Percentiles rank a stretch among this genome's conserved stretches.
These are phyloP conservation scores for Halictus ligatus DNA, from an alignment of 2,888 invertebrate species.

Conservation along the genomic window DNA sequence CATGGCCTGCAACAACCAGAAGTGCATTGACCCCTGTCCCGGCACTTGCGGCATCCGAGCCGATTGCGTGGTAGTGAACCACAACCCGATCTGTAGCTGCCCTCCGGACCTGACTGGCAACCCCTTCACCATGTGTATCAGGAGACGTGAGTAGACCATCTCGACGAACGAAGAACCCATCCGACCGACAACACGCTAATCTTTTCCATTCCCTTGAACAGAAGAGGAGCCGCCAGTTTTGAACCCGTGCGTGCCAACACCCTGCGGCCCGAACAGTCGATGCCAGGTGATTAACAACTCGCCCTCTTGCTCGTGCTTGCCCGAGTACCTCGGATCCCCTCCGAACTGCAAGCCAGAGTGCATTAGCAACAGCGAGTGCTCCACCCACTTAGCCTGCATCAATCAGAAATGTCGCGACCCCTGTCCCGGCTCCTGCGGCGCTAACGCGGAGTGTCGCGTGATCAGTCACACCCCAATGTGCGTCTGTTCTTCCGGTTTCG, in stretches of 20 bases:
- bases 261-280: conserved; percentile 86
- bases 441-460: conserved; percentile 90
- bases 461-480: conserved; percentile 92
- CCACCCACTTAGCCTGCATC: conserved; percentile 90
- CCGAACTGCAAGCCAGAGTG: conserved; percentile 92
- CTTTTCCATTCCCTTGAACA: conserved; percentile 45
- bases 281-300: conserved; percentile 88
- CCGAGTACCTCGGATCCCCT: conserved; percentile 90
- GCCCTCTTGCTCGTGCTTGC: conserved; percentile 88
- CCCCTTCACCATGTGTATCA: conserved; percentile 90
- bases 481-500: conserved; percentile 86
- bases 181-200: not conserved
- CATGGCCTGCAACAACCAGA: conserved; percentile 91
- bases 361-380: conserved; percentile 90
- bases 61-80: conserved; percentile 91
- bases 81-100: conserved; percentile 94
- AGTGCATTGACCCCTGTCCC: conserved; percentile 92
- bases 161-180: conserved; percentile 52
- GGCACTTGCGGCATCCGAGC: conserved; percentile 92
- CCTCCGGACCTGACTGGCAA: conserved; percentile 90
- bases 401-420: conserved; percentile 92
- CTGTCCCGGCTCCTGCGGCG: conserved; percentile 91
- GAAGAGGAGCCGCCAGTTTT: conserved; percentile 65
- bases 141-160: conserved; percentile 71
- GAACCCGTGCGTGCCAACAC: conserved; percentile 83